A percentile compares a stretch with the other conserved stretches of the same genome.
These are phyloP conservation scores for Blastobasis adustella DNA, from an alignment of 2,888 invertebrate species.

Conservation along the genomic window DNA sequence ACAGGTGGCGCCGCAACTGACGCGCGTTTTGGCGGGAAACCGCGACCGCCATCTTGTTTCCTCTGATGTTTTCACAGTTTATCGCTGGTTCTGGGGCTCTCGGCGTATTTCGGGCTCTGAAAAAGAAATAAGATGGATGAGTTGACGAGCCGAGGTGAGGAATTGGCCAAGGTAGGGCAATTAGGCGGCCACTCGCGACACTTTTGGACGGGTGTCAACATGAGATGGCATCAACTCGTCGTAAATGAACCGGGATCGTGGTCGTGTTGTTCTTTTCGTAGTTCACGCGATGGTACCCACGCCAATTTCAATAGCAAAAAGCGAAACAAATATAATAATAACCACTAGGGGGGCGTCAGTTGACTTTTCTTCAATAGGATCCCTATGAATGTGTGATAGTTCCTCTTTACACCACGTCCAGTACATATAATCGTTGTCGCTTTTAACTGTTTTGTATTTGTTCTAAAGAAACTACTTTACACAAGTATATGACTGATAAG, in stretches of 20 bases:
- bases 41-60: slow-evolving; percentile 52
- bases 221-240: slow-evolving; percentile 30
- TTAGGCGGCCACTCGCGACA: slow-evolving; percentile 29
- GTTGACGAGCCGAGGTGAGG: slow-evolving; percentile 38
- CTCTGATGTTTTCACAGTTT: slow-evolving; percentile 58
- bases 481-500: no score
- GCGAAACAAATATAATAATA: no score
- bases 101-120: slow-evolving; percentile 56
- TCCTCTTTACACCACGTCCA: no score
- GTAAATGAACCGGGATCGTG: slow-evolving; percentile 1
- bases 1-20: slow-evolving; percentile 48
- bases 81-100: slow-evolving; percentile 36
- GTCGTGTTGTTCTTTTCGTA: no score
- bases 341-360: no score
- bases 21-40: slow-evolving; percentile 57
- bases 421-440: no score
- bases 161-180: slow-evolving; percentile 53
- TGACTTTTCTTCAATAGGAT: no score
- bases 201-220: slow-evolving; percentile 43
- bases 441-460: no score
- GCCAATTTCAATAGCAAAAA: no score
- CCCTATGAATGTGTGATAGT: no score
- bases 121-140: slow-evolving; percentile 57
- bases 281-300: no score
- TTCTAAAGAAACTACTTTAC: no score